A percentile compares a stretch with the other conserved stretches of the same genome.
These are phyloP conservation scores for Mionectes olivaceus DNA, from an alignment of 2,797 vertebrate species.

Conservation along the genomic window DNA sequence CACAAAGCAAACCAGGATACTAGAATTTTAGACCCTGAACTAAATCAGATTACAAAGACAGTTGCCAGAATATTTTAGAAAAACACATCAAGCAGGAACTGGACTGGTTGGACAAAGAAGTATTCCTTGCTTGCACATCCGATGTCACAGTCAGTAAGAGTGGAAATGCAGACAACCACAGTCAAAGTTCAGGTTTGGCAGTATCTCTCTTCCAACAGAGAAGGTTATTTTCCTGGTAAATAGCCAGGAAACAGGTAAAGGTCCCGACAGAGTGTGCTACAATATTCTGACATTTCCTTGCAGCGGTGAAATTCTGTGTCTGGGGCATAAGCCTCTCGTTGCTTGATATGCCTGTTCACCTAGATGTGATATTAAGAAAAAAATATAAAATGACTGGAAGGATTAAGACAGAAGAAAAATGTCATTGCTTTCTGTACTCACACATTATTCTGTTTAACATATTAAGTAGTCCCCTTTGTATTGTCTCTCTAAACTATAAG, in stretches of 20 bases:
- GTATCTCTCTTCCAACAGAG: background rate
- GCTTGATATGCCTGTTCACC: slow-evolving; percentile 93
- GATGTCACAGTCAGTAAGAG: background rate
- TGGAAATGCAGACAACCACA: background rate
- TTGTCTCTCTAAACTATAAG: background rate
- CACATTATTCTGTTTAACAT: background rate
- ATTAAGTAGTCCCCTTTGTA: background rate
- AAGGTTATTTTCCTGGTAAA: slow-evolving; percentile 53
- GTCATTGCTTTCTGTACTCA: background rate
- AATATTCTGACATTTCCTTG: slow-evolving; percentile 99
- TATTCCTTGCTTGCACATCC: background rate
- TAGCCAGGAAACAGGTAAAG: slow-evolving; percentile 95
- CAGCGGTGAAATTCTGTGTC: slow-evolving; percentile 95
- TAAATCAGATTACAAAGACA: background rate
- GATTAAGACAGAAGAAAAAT: background rate
- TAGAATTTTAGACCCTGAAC: background rate
- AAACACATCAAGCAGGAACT: background rate
- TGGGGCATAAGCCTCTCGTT: slow-evolving; percentile 92
- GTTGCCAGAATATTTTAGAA: background rate
- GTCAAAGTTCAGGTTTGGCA: slow-evolving; percentile 3
- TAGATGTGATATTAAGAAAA: slow-evolving; percentile 55
- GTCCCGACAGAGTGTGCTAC: slow-evolving; percentile 92
- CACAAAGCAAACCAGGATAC: background rate
- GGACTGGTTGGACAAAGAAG: background rate
- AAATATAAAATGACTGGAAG: background rate